phyloP scores from a whole-genome alignment of 2,113 vertebrate species.

The Cynocephalus volans region DNA sequence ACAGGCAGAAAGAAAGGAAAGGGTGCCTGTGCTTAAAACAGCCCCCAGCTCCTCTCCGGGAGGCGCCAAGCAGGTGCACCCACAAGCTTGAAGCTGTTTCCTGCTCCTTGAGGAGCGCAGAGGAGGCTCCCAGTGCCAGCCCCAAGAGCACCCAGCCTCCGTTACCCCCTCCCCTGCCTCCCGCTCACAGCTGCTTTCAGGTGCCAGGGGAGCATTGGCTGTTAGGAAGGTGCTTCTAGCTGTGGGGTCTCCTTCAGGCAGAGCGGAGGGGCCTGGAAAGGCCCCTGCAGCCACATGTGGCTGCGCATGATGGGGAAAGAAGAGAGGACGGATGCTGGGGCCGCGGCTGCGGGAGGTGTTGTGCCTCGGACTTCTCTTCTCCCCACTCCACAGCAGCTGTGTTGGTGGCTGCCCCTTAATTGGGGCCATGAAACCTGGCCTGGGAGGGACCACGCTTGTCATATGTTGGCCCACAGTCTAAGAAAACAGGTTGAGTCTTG shows the following conservation, averaged over 20 bases:
- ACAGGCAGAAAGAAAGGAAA: conserved; percentile 30
- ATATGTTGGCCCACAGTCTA: background rate
- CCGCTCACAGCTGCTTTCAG: background rate
- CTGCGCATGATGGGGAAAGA: background rate
- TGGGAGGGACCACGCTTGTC: background rate
- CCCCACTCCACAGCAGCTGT: background rate
- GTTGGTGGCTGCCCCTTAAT: background rate
- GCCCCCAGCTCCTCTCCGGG: conserved; percentile 20
- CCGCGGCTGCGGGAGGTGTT: background rate
- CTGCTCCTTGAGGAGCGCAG: background rate
- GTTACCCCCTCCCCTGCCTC: background rate
- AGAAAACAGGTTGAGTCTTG: background rate
- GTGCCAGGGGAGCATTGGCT: background rate
- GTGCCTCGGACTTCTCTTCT: background rate
- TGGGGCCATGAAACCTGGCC: background rate
- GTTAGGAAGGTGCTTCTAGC: background rate
- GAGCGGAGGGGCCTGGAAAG: background rate
- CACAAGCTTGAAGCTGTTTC: conserved; percentile 16
- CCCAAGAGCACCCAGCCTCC: background rate
- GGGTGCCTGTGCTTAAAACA: conserved; percentile 39
- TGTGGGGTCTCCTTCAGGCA: background rate
- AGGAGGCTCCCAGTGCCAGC: background rate
- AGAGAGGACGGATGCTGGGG: background rate
- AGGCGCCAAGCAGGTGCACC: conserved; percentile 1
- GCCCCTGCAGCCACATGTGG: background rate